Conservation (phyloP, 1,140 invertebrate species). For the Ceratina australensis region DNA sequence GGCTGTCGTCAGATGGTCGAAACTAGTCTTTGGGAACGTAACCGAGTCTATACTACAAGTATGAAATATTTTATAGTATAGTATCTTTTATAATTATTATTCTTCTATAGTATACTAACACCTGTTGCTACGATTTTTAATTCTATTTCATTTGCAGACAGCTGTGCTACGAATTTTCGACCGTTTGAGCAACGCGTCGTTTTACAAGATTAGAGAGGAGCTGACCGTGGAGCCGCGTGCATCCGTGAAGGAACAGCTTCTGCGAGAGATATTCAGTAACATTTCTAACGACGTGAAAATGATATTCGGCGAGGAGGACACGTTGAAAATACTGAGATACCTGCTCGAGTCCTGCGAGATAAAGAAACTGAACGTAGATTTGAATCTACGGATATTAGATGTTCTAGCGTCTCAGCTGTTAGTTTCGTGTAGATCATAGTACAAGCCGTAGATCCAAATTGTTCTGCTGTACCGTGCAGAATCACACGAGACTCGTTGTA, state of each 20-base stretch:
- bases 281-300: slow-evolving; percentile 58
- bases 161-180: slow-evolving; percentile 53
- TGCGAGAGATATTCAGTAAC: slow-evolving; percentile 50
- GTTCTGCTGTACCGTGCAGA: slow-evolving; percentile 29
- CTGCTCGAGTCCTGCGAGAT: slow-evolving; percentile 60
- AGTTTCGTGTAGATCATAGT: slow-evolving; percentile 54
- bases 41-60: slow-evolving; percentile 72
- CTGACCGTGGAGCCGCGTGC: slow-evolving; percentile 32
- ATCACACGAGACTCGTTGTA: slow-evolving; percentile 20
- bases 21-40: slow-evolving; percentile 71
- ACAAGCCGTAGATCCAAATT: slow-evolving; percentile 20
- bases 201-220: slow-evolving; percentile 45
- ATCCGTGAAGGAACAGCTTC: slow-evolving; percentile 49
- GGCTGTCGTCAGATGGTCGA: slow-evolving; percentile 72
- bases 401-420: slow-evolving; percentile 67
- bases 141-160: slow-evolving; percentile 50
- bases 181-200: slow-evolving; percentile 35
- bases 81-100: too few species aligned
- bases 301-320: slow-evolving; percentile 65
- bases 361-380: slow-evolving; percentile 67
- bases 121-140: too few species aligned
- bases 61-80: slow-evolving; percentile 40
- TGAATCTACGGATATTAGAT: slow-evolving; percentile 68
- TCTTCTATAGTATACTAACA: too few species aligned
- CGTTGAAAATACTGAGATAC: slow-evolving; percentile 58